These are phyloP conservation scores for Metallyticus violacea DNA, from an alignment of 2,888 invertebrate species.

Conservation along the genomic window DNA sequence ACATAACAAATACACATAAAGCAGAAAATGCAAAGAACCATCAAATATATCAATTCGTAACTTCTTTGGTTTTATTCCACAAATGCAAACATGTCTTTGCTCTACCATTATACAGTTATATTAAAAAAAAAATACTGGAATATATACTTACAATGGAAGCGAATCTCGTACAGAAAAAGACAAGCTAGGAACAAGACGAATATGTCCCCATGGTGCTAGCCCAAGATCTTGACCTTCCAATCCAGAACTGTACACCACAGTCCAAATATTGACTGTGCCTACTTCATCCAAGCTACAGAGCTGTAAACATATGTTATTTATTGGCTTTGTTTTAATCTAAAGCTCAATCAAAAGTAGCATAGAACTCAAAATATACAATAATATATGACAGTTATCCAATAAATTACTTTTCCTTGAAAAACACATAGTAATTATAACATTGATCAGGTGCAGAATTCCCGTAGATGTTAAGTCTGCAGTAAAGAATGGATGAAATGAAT, in stretches of 20 bases:
- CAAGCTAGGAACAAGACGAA: slow-evolving; percentile 48
- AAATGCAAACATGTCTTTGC: no score
- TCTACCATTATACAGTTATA: no score
- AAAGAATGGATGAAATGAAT: no score
- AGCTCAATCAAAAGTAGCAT: not conserved
- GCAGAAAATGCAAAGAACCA: no score
- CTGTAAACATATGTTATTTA: slow-evolving; percentile 37
- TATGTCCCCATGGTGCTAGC: slow-evolving; percentile 46
- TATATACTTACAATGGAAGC: slow-evolving; percentile 16
- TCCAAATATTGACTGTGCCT: slow-evolving; percentile 52
- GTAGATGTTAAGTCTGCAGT: no score
- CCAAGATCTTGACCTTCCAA: slow-evolving; percentile 41
- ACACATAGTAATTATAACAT: no score
- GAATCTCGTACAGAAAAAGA: slow-evolving; percentile 15
- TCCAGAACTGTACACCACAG: slow-evolving; percentile 43
- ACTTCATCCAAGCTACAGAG: slow-evolving; percentile 53
- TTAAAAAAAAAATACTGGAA: not conserved
- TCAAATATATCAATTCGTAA: no score
- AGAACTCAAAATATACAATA: not conserved
- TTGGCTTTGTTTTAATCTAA: not conserved
- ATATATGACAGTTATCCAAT: no score
- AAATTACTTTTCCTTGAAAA: no score
- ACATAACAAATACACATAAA: no score
- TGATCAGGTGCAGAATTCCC: no score
- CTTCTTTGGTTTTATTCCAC: no score